phyloP scores from a whole-genome alignment of 2,113 vertebrate genomes.

The Ceyx melanurus region DNA sequence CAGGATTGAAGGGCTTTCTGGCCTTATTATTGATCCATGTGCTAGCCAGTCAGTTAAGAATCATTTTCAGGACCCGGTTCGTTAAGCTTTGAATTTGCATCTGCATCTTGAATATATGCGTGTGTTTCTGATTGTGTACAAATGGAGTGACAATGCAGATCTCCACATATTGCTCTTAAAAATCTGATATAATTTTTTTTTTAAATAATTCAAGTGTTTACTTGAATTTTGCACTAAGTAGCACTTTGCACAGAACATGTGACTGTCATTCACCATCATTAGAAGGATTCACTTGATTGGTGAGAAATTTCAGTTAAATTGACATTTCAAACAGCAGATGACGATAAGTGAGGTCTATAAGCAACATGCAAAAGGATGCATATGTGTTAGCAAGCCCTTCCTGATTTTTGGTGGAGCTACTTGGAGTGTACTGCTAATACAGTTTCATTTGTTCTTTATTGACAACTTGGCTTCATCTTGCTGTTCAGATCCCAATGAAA shows the following conservation, averaged over 20 bases:
- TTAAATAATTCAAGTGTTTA: background rate
- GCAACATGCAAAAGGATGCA: background rate
- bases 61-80: conserved; percentile 21
- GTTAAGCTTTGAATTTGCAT: conserved; percentile 58
- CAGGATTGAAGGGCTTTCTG: conserved; percentile 41
- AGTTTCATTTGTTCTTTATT: background rate
- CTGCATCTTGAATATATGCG: background rate
- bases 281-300: background rate
- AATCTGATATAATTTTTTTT: background rate
- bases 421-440: background rate
- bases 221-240: background rate
- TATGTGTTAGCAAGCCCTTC: background rate
- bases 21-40: background rate
- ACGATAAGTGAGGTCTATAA: conserved; percentile 9
- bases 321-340: background rate
- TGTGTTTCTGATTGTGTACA: background rate
- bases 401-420: background rate
- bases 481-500: background rate
- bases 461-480: background rate
- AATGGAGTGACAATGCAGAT: background rate
- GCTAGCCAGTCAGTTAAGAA: conserved; percentile 27
- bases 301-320: background rate
- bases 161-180: background rate
- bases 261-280: background rate
- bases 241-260: background rate